A percentile compares a stretch with the other conserved stretches of the same genome.
Conservation (phyloP, 2,113 vertebrate genomes). For the Cinclus mexicanus region DNA sequence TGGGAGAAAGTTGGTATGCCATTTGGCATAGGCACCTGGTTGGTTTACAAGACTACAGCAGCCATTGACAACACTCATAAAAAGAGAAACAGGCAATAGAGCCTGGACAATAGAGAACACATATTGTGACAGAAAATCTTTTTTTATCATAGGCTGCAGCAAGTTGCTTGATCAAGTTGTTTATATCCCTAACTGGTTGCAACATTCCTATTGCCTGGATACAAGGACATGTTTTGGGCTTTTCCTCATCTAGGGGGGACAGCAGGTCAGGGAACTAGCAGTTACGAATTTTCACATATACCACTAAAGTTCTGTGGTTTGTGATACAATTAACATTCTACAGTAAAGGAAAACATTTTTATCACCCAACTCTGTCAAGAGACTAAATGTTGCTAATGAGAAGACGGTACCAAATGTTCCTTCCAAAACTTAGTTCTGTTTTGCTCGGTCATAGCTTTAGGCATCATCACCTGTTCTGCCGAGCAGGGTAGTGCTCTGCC, state of each 20-base stretch:
- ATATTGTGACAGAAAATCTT: neutral
- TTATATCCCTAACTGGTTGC: neutral
- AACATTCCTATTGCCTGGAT: neutral
- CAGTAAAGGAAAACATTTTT: neutral
- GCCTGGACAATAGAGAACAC: neutral
- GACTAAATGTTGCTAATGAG: neutral
- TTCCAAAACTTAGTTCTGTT: neutral
- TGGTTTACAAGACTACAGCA: neutral
- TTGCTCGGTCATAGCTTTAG: slow-evolving; percentile 13
- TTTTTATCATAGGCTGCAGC: neutral
- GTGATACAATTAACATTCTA: slow-evolving; percentile 28
- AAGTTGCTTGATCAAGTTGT: neutral
- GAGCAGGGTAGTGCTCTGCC: neutral
- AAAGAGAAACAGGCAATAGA: neutral
- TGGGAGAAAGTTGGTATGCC: neutral
- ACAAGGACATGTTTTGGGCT: neutral
- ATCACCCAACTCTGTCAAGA: neutral
- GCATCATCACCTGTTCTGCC: slow-evolving; percentile 20
- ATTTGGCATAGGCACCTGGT: neutral
- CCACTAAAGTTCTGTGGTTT: neutral
- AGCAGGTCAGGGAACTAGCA: neutral
- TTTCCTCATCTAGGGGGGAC: neutral
- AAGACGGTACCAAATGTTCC: neutral
- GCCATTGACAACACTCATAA: neutral
- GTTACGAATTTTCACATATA: neutral